These are phyloP conservation scores for Cebus imitator DNA, from an alignment of 2,113 vertebrate genomes.

Conservation along the genomic window DNA sequence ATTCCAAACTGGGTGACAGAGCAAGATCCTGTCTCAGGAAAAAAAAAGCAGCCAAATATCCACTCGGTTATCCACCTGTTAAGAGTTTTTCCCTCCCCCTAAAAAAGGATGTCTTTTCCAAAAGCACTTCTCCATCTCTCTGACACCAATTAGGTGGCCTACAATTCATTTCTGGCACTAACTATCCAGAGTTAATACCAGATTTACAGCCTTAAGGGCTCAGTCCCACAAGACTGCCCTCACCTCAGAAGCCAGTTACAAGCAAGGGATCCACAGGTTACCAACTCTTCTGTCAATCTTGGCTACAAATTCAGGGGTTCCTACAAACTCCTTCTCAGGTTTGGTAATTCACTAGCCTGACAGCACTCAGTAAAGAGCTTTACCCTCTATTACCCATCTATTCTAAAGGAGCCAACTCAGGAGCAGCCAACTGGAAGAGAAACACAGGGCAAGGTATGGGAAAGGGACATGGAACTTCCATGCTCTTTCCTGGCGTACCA, in stretches of 20 bases:
- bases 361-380: not conserved
- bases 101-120: not conserved
- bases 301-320: not conserved
- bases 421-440: not conserved
- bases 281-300: not conserved
- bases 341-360: not conserved
- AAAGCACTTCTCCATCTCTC: not conserved
- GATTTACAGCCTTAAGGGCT: not conserved
- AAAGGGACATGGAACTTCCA: accelerated
- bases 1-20: no score
- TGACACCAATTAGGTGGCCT: not conserved
- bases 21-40: no score
- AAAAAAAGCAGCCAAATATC: not conserved
- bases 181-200: not conserved
- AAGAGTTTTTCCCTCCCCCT: not conserved
- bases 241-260: not conserved
- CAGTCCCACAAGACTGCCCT: not conserved
- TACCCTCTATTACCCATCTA: not conserved
- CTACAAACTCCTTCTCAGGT: not conserved
- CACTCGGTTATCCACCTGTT: not conserved
- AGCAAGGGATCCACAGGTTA: not conserved
- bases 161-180: not conserved
- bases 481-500: not conserved
- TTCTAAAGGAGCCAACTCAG: not conserved
- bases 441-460: not conserved